These are phyloP conservation scores for Mastigias papua DNA, from an alignment of 30 jellyfish, hydroid and myxozoan genomes.

Conservation along the genomic window DNA sequence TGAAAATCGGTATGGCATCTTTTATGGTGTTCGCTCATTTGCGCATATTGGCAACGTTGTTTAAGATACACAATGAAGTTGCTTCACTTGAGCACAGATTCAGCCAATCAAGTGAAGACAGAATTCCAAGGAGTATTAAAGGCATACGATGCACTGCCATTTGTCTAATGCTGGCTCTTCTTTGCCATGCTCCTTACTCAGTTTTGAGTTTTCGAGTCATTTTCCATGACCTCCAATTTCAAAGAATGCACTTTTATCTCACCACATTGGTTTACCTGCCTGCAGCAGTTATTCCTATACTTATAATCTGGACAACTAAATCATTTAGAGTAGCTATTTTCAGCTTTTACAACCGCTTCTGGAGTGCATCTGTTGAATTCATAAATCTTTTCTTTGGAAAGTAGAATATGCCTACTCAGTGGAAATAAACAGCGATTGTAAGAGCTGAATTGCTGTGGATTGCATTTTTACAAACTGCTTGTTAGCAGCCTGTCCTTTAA, in stretches of 20 bases:
- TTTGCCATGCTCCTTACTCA: slow-evolving; percentile 17
- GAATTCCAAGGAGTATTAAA: not conserved
- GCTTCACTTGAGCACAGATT: slow-evolving; percentile 2
- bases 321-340: not conserved
- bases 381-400: no score
- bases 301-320: slow-evolving; percentile 17
- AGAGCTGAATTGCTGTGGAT: no score
- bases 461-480: no score
- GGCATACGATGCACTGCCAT: slow-evolving; percentile 16
- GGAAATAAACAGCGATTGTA: no score
- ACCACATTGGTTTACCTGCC: slow-evolving; percentile 10
- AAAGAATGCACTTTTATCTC: not conserved
- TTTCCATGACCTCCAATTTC: not conserved
- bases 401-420: no score
- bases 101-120: not conserved
- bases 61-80: not conserved
- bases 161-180: not conserved
- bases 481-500: no score
- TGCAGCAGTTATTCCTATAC: slow-evolving; percentile 4
- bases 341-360: not conserved
- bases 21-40: not conserved
- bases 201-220: not conserved
- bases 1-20: not conserved
- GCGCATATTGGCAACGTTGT: slow-evolving; percentile 6
- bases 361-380: not conserved